Base-by-base conservation (phyloP, 2,888 invertebrate species). In the Allygus modestus region DNA sequence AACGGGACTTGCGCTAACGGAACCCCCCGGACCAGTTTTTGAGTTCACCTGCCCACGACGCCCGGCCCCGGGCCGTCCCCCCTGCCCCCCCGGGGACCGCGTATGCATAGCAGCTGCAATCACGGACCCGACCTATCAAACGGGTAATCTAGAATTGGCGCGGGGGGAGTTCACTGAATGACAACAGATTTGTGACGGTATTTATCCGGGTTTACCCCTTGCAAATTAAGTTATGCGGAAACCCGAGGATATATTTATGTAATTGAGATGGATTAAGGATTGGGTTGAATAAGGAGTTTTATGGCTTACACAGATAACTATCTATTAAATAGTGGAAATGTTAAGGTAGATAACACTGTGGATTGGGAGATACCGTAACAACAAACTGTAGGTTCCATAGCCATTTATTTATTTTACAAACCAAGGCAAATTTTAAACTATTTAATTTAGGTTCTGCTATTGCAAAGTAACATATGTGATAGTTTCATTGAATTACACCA, bases 1-100 rank as follows among this genome's bases (percentile, higher is more conserved):
- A 77, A 77, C 77, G 77, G 77, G 77, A 77, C 77, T 46, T 77
- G 77, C 28, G 41, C 46, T 77, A 77, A 77, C 77, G 77, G 77
- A 26, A 77, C 77, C 41, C 43, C 23, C 46, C 43, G 46, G 51
- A 77, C 77, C 77, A 77, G 77, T 77, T 46, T 43, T 71, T 71
- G 65, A 65, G 65, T 65, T 41, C 71, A 71, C 71, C 71, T 71
- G 71, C 71, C 71, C 71, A 37, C 41, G 69, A 54, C 69, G 15
- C 61, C 61, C 1, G 23, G 1, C 2, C 61, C 61, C 2, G 31
- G 11, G 26, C 61, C 20, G 31, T n/a, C 33, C n/a, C 20, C 33
- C 20, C 41, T 41, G n/a, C 71, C 15, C 9, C 33, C 31, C 69
- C 33, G 69, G 69, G n/a, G 33, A 31, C 33, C 15, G 17, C 4